Conservation (phyloP, 1,140 invertebrate genomes). For the Drosophila pseudoananassae region DNA sequence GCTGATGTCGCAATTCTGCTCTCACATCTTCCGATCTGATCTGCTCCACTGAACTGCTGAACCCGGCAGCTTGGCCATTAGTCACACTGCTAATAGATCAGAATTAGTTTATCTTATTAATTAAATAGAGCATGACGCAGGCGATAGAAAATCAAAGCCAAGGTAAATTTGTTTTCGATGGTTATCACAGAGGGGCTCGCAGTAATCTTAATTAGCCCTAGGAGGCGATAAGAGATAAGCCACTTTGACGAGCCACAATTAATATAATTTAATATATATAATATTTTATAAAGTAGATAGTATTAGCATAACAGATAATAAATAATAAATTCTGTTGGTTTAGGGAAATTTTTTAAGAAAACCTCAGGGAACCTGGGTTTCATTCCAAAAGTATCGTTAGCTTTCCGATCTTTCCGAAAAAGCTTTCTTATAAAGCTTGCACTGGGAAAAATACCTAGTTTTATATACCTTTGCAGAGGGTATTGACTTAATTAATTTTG, state of each 20-base stretch:
- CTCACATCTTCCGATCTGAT: conserved; percentile 10
- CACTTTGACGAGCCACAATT: background rate
- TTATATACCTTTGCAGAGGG: no score
- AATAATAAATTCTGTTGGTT: no score
- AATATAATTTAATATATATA: no score
- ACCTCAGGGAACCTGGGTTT: no score
- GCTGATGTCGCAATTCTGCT: conserved; percentile 13
- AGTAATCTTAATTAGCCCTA: conserved; percentile 33
- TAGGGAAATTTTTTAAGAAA: no score
- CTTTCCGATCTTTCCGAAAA: background rate
- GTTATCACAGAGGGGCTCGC: conserved; percentile 9
- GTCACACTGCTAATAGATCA: conserved; percentile 14
- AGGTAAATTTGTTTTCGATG: conserved; percentile 27
- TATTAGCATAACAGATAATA: no score
- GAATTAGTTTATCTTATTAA: conserved; percentile 6
- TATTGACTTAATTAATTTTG: no score
- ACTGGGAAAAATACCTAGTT: no score
- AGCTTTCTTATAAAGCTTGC: background rate
- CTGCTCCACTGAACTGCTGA: conserved; percentile 23
- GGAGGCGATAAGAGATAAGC: conserved; percentile 30
- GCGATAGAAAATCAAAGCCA: conserved; percentile 44
- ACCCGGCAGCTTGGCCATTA: conserved; percentile 28
- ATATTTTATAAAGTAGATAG: background rate
- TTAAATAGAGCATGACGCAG: conserved; percentile 19
- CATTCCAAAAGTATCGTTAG: background rate